These are phyloP conservation scores for Eciton burchellii DNA, from an alignment of 1,140 invertebrate genomes.

Conservation along the genomic window DNA sequence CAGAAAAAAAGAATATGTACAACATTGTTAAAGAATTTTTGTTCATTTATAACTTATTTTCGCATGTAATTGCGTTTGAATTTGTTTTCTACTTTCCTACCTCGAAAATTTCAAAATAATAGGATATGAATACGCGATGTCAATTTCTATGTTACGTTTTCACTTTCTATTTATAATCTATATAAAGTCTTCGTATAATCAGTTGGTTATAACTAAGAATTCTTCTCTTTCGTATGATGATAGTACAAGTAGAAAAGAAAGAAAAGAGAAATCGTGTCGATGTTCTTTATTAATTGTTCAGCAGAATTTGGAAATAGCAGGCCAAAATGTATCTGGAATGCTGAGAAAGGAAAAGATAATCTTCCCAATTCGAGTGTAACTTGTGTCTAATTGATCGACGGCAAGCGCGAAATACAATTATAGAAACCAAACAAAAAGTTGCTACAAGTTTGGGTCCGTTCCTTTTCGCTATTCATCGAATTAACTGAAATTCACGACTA, in stretches of 20 bases:
- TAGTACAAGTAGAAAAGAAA: background rate
- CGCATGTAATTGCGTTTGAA: background rate
- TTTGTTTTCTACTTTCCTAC: background rate
- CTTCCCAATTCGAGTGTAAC: conserved; percentile 17
- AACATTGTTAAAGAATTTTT: too few relatives aligned
- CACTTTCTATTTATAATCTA: too few relatives aligned
- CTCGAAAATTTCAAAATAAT: background rate
- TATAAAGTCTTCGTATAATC: too few relatives aligned
- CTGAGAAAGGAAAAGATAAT: conserved; percentile 23
- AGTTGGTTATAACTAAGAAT: too few relatives aligned
- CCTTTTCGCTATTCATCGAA: conserved; percentile 2
- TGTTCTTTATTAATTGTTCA: conserved; percentile 23
- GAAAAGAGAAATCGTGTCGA: background rate
- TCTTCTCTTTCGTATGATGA: too few relatives aligned
- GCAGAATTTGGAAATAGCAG: conserved; percentile 25
- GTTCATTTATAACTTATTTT: conserved; percentile 13
- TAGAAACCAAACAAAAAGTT: conserved; percentile 31
- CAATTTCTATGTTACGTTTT: too few relatives aligned
- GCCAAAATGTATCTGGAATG: background rate
- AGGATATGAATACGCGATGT: background rate
- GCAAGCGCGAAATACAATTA: conserved; percentile 29
- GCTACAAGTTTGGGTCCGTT: conserved; percentile 18
- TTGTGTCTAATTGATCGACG: conserved; percentile 17
- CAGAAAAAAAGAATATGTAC: too few relatives aligned
- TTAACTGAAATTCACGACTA: conserved; percentile 1